These are phyloP conservation scores for Oncorhynchus mykiss DNA, from an alignment of 2,113 vertebrate species.

Conservation along the genomic window DNA sequence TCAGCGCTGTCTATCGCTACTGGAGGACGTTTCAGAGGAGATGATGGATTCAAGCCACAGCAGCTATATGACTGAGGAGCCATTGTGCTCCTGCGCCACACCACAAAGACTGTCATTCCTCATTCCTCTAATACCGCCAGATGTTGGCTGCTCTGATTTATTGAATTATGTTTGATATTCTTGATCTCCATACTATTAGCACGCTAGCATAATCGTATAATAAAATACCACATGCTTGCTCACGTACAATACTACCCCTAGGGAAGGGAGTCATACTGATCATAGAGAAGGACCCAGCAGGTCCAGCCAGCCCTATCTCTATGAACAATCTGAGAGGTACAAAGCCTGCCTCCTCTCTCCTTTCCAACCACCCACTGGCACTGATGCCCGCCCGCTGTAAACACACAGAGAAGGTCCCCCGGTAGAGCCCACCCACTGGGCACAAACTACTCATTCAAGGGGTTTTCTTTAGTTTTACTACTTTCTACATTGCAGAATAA, in stretches of 20 bases:
- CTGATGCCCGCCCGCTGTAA: background rate
- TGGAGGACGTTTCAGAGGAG: conserved; percentile 41
- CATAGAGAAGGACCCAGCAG: background rate
- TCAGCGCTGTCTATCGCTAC: conserved; percentile 3
- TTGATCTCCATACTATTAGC: background rate
- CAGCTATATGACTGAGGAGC: conserved; percentile 33
- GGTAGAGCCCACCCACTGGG: conserved; percentile 6
- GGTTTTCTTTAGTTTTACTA: too few species aligned
- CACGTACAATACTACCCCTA: background rate
- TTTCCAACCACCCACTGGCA: background rate
- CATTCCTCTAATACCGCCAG: conserved; percentile 12
- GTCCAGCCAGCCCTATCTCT: background rate
- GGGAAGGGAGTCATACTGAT: background rate
- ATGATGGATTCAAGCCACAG: conserved; percentile 46
- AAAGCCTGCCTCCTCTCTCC: background rate
- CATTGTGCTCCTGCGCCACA: background rate
- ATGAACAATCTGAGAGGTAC: background rate
- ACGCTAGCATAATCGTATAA: conserved; percentile 44
- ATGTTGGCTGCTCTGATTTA: conserved; percentile 35
- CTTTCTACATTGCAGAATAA: too few species aligned
- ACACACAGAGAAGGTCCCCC: conserved; percentile 37
- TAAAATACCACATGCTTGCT: conserved; percentile 16
- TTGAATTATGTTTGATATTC: conserved; percentile 11
- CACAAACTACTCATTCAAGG: too few species aligned
- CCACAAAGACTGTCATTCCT: conserved; percentile 38